Percentiles rank a stretch among this genome's conserved stretches.
phyloP scores from a whole-genome alignment of 1,140 invertebrate species.

The Theocolax elegans region DNA sequence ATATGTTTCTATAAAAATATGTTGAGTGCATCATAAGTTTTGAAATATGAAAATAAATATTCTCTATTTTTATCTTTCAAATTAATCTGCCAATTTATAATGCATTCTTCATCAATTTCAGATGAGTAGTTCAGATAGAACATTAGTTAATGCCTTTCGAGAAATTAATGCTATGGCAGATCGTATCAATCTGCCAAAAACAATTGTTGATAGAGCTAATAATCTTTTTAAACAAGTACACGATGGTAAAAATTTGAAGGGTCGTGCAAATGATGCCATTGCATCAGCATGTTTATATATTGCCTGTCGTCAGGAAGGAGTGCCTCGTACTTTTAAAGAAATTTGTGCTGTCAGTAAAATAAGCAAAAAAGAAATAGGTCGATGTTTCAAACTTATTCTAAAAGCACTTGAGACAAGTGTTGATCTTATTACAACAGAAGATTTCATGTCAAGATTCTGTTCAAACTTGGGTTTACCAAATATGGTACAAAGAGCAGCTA shows the following conservation, averaged over 20 bases:
- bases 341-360: constrained; percentile 99
- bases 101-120: constrained; percentile 46
- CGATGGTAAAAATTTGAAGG: constrained; percentile 93
- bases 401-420: constrained; percentile 95
- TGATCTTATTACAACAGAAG: constrained; percentile 97
- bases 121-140: constrained; percentile 93
- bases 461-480: constrained; percentile 88
- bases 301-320: constrained; percentile 97
- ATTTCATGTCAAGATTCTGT: constrained; percentile 97
- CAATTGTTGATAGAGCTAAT: constrained; percentile 94
- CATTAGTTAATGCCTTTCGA: constrained; percentile 94
- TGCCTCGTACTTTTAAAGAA: constrained; percentile 99
- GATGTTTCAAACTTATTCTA: constrained; percentile 95
- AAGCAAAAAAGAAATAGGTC: constrained; percentile 98
- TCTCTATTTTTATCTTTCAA: too few relatives aligned
- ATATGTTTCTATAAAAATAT: too few relatives aligned
- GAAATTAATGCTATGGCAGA: constrained; percentile 99
- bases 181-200: constrained; percentile 94
- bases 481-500: constrained; percentile 94
- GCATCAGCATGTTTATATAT: constrained; percentile 99
- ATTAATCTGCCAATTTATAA: too few relatives aligned
- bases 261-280: constrained; percentile 97
- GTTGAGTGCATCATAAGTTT: too few relatives aligned
- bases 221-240: constrained; percentile 98
- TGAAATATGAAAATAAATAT: too few relatives aligned